Evolutionary conservation across 2,888 invertebrate species (phyloP), one percentile per base, ranked within the genome.

Genomic region (Eupsilia transversa): DNA sequence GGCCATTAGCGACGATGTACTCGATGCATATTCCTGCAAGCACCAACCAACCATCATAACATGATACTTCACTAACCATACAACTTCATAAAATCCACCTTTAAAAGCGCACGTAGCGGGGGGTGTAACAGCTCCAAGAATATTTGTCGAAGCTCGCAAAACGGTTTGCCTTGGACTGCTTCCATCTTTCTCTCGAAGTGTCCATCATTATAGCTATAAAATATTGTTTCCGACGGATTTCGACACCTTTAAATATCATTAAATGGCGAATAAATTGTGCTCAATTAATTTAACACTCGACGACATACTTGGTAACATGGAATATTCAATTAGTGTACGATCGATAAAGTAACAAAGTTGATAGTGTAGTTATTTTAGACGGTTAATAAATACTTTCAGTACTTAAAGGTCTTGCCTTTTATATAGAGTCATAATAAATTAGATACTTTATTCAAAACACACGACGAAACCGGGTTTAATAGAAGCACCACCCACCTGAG

Each of bases 121-220:
- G 65, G 70, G 68, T 52, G 69, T 5, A 57, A 77, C 9, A 83
- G 89, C 66, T 86, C 89, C 68, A 70, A 35, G 43, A 60, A 77
- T 77, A 80, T 77, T 90, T 63, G 89, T 54, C 79, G 74, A 57
- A 72, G 70, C 66, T 72, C 78, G 79, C 87, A 80, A 87, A 82
- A 81, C 63, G 79, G 88, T 89, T 90, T 88, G 85, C 88, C 83
- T 89, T 91, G 89, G 87, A 89, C 84, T 81, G 74, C 80, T 83
- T 90, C 86, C 87, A 89, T 90, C 85, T 88, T 87, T 85, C 84
- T 74, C 74, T 72, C 83, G 10, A 70, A 79, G 80, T 65, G 82
- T 85, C 85, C 75, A 79, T 88, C 82, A 85, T 77, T 86, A 76
- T 67, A 49, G 64, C 77, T 68, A 83, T 87, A 87, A 89, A 90